Percentiles rank a stretch among this genome's conserved stretches.
phyloP scores from a whole-genome alignment of 2,888 invertebrate species.

The Lissocephala sabroskyi region DNA sequence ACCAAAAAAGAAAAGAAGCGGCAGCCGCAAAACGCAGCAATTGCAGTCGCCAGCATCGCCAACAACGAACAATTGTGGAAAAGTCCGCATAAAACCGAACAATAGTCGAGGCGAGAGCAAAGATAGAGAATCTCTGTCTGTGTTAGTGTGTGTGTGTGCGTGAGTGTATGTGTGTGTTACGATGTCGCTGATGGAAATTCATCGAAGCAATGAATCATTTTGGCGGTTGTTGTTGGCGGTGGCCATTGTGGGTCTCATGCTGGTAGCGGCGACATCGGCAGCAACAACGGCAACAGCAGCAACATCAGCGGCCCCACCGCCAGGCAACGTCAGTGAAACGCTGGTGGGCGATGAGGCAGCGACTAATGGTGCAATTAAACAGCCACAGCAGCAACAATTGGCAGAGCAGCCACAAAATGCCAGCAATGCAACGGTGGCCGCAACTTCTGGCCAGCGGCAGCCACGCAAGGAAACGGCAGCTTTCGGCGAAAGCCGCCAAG shows the following conservation, averaged over 20 bases:
- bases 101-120: slow-evolving; percentile 14
- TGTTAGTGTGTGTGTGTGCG: slow-evolving; percentile 62
- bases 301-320: slow-evolving; percentile 13
- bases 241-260: slow-evolving; percentile 27
- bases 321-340: slow-evolving; percentile 47
- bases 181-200: slow-evolving; percentile 67
- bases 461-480: slow-evolving; percentile 25
- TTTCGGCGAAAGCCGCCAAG: slow-evolving; percentile 33
- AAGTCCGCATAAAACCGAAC: slow-evolving; percentile 29
- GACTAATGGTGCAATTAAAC: slow-evolving; percentile 65
- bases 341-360: slow-evolving; percentile 38
- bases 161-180: slow-evolving; percentile 63
- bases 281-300: slow-evolving; percentile 24
- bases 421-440: slow-evolving; percentile 17
- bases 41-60: slow-evolving; percentile 45
- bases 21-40: slow-evolving; percentile 43
- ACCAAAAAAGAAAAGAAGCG: slow-evolving; percentile 22
- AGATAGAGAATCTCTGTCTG: slow-evolving; percentile 17
- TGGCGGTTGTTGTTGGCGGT: slow-evolving; percentile 50
- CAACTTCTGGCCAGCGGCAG: slow-evolving; percentile 12
- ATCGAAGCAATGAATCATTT: slow-evolving; percentile 68
- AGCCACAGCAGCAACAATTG: slow-evolving; percentile 30
- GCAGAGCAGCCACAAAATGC: slow-evolving; percentile 14
- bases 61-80: slow-evolving; percentile 62
- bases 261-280: slow-evolving; percentile 32